A percentile compares a stretch with the other conserved stretches of the same genome.
Evolutionary conservation across 30 jellyfish, hydroid and myxozoan genomes (phyloP).

Genomic region (Mastigias papua): DNA sequence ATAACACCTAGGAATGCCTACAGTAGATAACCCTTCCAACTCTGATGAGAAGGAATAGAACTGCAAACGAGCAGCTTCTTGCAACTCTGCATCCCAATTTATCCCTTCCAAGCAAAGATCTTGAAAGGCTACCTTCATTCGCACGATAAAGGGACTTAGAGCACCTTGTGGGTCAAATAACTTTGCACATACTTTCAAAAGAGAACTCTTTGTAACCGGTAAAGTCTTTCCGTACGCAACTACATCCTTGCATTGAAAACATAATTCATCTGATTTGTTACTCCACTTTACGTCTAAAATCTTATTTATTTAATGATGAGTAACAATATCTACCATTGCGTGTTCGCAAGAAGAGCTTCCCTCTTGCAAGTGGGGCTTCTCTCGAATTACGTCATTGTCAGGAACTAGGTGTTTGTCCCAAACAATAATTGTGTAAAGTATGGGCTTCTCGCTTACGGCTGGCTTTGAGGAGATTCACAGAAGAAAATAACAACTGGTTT

Average conservation of each 20-base stretch:
- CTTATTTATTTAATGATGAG: no score
- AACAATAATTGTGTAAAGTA: no score
- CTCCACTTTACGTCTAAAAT: not conserved
- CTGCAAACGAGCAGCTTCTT: conserved; percentile 2
- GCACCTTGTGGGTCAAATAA: conserved; percentile 73
- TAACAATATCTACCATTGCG: not conserved
- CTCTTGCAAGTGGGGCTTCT: not conserved
- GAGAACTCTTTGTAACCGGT: conserved; percentile 40
- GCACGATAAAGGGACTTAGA: conserved; percentile 30
- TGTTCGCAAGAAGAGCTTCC: not conserved
- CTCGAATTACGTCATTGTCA: no score
- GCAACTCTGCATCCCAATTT: conserved; percentile 49
- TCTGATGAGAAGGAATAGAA: conserved; percentile 3
- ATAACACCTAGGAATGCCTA: conserved; percentile 34
- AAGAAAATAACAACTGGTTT: no score
- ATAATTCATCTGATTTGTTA: conserved; percentile 25
- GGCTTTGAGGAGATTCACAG: no score
- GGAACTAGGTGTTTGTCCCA: no score
- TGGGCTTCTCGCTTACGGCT: no score
- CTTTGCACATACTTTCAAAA: conserved; percentile 49
- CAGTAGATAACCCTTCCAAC: conserved; percentile 8
- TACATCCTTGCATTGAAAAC: conserved; percentile 10
- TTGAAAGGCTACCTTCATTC: conserved; percentile 25
- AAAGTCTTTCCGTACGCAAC: not conserved
- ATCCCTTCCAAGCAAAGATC: conserved; percentile 24